These are phyloP conservation scores for Drosophila acutilabella DNA, from an alignment of 2,888 invertebrate genomes.

Conservation along the genomic window DNA sequence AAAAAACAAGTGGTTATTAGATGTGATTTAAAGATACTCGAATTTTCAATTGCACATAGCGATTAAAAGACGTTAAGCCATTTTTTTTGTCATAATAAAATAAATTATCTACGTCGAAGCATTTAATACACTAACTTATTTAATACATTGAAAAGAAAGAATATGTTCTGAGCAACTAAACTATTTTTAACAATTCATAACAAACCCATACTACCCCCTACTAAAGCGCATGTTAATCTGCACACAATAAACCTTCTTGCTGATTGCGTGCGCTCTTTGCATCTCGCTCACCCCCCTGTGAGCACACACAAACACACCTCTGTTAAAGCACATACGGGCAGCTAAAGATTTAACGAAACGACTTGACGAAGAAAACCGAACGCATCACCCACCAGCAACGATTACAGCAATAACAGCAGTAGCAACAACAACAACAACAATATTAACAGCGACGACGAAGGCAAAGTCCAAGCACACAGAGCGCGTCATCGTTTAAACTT, in stretches of 20 bases:
- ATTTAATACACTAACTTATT: neutral
- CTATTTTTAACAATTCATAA: neutral
- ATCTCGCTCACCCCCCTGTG: neutral
- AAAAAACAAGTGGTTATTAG: constrained; percentile 8
- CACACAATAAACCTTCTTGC: constrained; percentile 16
- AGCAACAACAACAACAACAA: constrained; percentile 7
- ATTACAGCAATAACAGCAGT: constrained; percentile 14
- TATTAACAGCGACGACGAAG: neutral
- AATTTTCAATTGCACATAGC: constrained; percentile 17
- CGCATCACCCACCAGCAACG: constrained; percentile 37
- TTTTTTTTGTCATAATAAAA: no score
- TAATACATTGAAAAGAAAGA: no score
- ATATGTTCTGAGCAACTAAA: no score
- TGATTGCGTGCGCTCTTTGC: constrained; percentile 2
- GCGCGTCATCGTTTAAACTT: constrained; percentile 60
- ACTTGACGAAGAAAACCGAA: constrained; percentile 20
- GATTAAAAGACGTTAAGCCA: constrained; percentile 26
- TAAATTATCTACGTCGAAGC: neutral
- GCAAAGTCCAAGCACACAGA: constrained; percentile 60
- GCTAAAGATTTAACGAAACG: constrained; percentile 28
- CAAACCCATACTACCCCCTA: neutral
- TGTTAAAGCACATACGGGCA: constrained; percentile 20
- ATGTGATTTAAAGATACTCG: constrained; percentile 9
- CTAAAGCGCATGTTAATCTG: neutral
- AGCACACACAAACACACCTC: neutral